Evolutionary conservation across 2,888 invertebrate genomes (phyloP).

Genomic region (Drosophila buzzatii): DNA sequence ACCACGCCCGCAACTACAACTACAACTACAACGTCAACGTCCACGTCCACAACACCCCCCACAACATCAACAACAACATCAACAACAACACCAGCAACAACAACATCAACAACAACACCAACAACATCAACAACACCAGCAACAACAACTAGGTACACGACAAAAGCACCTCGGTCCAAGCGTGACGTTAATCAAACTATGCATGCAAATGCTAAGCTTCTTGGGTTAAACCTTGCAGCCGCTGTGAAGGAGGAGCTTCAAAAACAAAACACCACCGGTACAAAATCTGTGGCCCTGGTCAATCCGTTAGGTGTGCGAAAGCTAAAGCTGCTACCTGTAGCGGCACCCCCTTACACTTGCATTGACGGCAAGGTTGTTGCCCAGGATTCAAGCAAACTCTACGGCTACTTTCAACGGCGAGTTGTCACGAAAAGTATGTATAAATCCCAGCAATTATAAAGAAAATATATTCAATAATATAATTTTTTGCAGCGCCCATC

Average conservation of each 20-base stretch:
- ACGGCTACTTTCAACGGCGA: conserved; percentile 90
- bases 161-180: conserved; percentile 61
- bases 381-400: conserved; percentile 88
- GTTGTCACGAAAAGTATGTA: conserved; percentile 90
- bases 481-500: conserved; percentile 88
- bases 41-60: conserved; percentile 82
- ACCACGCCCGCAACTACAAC: conserved; percentile 85
- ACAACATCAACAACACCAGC: conserved; percentile 84
- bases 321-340: conserved; percentile 5
- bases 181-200: conserved; percentile 72
- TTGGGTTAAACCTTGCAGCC: conserved; percentile 75
- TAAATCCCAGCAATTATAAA: not conserved
- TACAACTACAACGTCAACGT: conserved; percentile 85
- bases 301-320: conserved; percentile 65
- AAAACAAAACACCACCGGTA: conserved; percentile 22
- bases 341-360: conserved; percentile 85
- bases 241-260: conserved; percentile 54
- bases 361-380: conserved; percentile 88
- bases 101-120: conserved; percentile 86
- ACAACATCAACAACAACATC: conserved; percentile 86
- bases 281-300: conserved; percentile 57
- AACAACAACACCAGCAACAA: conserved; percentile 86
- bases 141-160: conserved; percentile 84
- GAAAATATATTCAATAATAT: not conserved
- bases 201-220: conserved; percentile 75